These are phyloP conservation scores for Tolypeutes matacus DNA, from an alignment of 2,797 vertebrate genomes.

Conservation along the genomic window DNA sequence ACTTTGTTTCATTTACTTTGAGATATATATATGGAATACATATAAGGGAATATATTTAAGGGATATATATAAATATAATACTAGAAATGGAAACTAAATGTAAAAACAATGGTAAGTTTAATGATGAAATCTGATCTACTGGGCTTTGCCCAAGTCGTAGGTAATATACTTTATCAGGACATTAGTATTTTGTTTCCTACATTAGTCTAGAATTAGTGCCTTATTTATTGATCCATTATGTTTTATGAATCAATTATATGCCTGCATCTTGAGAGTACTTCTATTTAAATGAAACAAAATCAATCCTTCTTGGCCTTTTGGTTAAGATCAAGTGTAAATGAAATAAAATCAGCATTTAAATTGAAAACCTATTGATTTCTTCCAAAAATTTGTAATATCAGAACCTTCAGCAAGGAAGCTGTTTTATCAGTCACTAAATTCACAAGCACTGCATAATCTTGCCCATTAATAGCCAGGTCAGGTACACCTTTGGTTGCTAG, in stretches of 20 bases:
- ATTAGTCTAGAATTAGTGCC: not conserved
- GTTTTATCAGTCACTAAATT: constrained; percentile 59
- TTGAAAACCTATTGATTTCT: not conserved
- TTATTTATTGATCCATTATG: not conserved
- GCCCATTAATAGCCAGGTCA: constrained; percentile 67
- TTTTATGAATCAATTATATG: not conserved
- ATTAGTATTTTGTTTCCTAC: constrained; percentile 48
- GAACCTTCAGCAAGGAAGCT: constrained; percentile 25
- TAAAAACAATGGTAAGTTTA: constrained; percentile 12
- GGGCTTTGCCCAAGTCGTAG: not conserved
- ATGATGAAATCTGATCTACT: not conserved
- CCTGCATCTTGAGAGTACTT: constrained; percentile 13
- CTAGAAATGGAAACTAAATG: not conserved
- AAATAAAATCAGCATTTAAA: constrained; percentile 48
- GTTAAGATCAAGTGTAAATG: not conserved
- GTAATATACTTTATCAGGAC: not conserved
- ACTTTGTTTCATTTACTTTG: constrained; percentile 1
- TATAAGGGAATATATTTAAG: too few species aligned
- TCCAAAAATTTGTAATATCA: constrained; percentile 29
- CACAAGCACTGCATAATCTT: constrained; percentile 60
- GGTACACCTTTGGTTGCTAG: constrained; percentile 83
- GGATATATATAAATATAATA: not conserved
- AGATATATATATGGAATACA: not conserved
- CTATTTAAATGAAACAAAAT: constrained; percentile 43
- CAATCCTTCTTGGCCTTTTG: not conserved